A percentile compares a stretch with the other conserved stretches of the same genome.
phyloP scores from a whole-genome alignment of 2,888 invertebrate genomes.

The Drosophila borealis region DNA sequence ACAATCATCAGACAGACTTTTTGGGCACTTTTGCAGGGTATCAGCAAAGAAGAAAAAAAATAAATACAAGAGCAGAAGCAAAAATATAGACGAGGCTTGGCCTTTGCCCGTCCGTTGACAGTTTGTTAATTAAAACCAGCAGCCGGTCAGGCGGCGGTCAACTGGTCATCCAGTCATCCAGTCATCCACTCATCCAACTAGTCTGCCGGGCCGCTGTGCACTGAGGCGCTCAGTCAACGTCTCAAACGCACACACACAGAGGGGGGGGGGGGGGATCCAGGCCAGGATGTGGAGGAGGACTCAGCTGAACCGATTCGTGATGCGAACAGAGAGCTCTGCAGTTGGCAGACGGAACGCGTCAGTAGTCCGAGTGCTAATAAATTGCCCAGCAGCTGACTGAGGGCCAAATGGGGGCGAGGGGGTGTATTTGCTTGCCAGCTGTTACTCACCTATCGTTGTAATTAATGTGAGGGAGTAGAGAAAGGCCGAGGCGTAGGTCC shows the following conservation, averaged over 20 bases:
- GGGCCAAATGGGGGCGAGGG: no score
- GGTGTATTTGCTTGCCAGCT: no score
- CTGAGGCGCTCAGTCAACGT: constrained; percentile 73
- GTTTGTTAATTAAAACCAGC: constrained; percentile 79
- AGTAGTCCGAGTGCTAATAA: constrained; percentile 53
- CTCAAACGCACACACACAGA: constrained; percentile 58
- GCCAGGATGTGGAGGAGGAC: no score
- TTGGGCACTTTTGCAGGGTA: not conserved
- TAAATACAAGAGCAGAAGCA: constrained; percentile 5
- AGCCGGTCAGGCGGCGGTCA: constrained; percentile 52
- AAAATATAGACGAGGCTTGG: constrained; percentile 29
- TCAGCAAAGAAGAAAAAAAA: not conserved
- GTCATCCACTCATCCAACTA: constrained; percentile 41
- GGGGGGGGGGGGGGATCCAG: no score
- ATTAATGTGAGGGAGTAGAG: constrained; percentile 97
- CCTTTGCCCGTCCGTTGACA: constrained; percentile 66
- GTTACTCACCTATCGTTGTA: constrained; percentile 94
- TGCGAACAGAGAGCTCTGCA: constrained; percentile 30
- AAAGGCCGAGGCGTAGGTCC: constrained; percentile 97
- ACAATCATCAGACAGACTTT: not conserved
- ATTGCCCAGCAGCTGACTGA: constrained; percentile 31
- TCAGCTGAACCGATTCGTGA: constrained; percentile 11
- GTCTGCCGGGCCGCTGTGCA: constrained; percentile 40
- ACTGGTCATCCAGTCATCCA: constrained; percentile 57
- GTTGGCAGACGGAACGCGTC: constrained; percentile 51